A percentile compares a stretch with the other conserved stretches of the same genome.
phyloP scores from a whole-genome alignment of 2,888 invertebrate species.

The Petrophora chlorosata region DNA sequence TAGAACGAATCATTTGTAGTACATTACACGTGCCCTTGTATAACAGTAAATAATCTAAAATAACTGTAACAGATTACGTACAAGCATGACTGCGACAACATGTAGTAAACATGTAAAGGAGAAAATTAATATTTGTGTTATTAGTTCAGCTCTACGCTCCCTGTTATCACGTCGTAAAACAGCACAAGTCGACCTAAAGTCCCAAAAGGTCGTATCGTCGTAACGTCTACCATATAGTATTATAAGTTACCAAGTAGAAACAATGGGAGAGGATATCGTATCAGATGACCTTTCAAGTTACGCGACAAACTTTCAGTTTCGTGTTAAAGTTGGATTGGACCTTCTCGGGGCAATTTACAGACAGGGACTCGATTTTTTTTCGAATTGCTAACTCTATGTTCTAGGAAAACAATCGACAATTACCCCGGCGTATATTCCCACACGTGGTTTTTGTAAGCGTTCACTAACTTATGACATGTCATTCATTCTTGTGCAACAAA shows the following conservation, averaged over 20 bases:
- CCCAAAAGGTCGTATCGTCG: constrained; percentile 14
- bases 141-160: background rate
- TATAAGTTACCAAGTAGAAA: constrained; percentile 16
- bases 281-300: constrained; percentile 21
- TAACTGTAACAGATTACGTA: too few species aligned
- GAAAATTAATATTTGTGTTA: too few species aligned
- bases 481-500: constrained; percentile 54
- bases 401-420: constrained; percentile 55
- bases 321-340: constrained; percentile 15
- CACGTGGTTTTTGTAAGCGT: constrained; percentile 50
- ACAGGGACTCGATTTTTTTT: constrained; percentile 20
- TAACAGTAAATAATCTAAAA: too few species aligned
- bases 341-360: constrained; percentile 11
- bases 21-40: too few species aligned
- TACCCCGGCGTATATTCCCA: constrained; percentile 52
- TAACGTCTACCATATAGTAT: constrained; percentile 10
- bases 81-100: too few species aligned
- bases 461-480: constrained; percentile 47
- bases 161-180: background rate
- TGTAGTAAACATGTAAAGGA: too few species aligned
- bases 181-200: constrained; percentile 1
- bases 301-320: constrained; percentile 21
- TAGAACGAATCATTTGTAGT: too few species aligned
- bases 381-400: constrained; percentile 32
- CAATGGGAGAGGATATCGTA: constrained; percentile 23